Base-by-base conservation (phyloP, 1,140 invertebrate genomes). In the Oncopodura yosiiana region DNA sequence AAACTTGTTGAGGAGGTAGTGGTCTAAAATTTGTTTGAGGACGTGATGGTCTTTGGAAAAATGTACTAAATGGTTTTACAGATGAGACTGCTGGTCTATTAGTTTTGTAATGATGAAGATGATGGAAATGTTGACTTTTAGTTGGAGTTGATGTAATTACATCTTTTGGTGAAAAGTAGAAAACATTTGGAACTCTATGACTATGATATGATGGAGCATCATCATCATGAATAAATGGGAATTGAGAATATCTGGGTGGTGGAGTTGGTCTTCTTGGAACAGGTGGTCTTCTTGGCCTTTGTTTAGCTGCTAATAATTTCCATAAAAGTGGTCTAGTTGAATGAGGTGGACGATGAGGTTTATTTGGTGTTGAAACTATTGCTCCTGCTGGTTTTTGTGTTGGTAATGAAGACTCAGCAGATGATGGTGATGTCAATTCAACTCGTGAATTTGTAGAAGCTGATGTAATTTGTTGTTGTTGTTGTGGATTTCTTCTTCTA, bases 271-370 rank as follows among this genome's bases (percentile, higher is more conserved):
- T 16, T n/a, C 38, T n/a, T 11, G 39, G 51, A 12, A 36, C 14
- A 4, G 18, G 37, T 4, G 41, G 36, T 18, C 48, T 21, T 4
- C 37, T 23, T 5, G 14, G 34, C 9, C 49, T 24, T 27, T 61
- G 59, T 37, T 61, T 61, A 0, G 37, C 21, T 29, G 60, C 41
- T 9, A 61, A 19, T n/a, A 49, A 24, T 53, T 56, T 61, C 54
- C 53, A 53, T 4, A 61, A 6, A 3, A 39, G 39, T 2, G 41
- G 46, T 16, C 38, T 18, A 9, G 27, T 48, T 19, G n/a, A n/a
- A n/a, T n/a, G n/a, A n/a, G 39, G 43, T n/a, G 8, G 49, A 3
- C 42, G 49, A 23, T 41, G 27, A 6, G 23, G 37, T 23, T 29
- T 36, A 27, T 6, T 27, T 48, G 9, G 24, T 5, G 9, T 27